These are phyloP conservation scores for Xiphias gladius DNA, from an alignment of 2,113 vertebrate genomes.

Conservation along the genomic window DNA sequence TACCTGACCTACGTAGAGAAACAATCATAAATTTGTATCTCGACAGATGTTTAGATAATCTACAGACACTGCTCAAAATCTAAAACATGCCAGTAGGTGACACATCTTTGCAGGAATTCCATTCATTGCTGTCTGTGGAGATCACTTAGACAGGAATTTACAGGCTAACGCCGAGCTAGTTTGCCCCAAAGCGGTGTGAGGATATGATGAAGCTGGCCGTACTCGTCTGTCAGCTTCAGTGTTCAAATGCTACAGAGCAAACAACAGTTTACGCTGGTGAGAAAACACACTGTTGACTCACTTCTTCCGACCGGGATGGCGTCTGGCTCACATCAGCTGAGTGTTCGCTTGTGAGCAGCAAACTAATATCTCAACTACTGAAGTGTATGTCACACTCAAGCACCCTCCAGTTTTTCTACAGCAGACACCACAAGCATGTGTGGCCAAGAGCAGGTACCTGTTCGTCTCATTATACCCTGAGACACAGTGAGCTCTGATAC, in stretches of 20 bases:
- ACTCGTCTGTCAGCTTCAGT: conserved; percentile 51
- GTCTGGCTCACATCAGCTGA: neutral
- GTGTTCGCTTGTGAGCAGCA: conserved; percentile 4
- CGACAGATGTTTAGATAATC: conserved; percentile 15
- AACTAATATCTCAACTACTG: conserved; percentile 28
- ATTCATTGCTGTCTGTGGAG: conserved; percentile 67
- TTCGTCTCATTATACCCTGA: conserved; percentile 59
- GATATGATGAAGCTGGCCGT: conserved; percentile 18
- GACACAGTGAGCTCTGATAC: conserved; percentile 28
- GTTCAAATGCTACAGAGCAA: conserved; percentile 48
- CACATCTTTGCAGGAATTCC: conserved; percentile 72
- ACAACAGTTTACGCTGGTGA: conserved; percentile 8
- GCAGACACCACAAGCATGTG: conserved; percentile 28
- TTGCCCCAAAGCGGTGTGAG: conserved; percentile 49
- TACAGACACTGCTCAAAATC: conserved; percentile 13
- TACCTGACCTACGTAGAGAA: neutral
- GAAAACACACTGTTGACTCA: neutral
- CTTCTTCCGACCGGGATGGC: conserved; percentile 12
- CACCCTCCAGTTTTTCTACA: conserved; percentile 16
- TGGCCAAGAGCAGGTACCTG: conserved; percentile 36
- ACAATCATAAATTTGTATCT: neutral
- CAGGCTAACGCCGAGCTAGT: conserved; percentile 56
- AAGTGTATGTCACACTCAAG: conserved; percentile 32
- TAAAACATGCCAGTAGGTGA: conserved; percentile 54
- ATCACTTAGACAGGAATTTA: conserved; percentile 79